Base-by-base conservation (phyloP, 2,888 invertebrate species). In the Matsumyia berberina region DNA sequence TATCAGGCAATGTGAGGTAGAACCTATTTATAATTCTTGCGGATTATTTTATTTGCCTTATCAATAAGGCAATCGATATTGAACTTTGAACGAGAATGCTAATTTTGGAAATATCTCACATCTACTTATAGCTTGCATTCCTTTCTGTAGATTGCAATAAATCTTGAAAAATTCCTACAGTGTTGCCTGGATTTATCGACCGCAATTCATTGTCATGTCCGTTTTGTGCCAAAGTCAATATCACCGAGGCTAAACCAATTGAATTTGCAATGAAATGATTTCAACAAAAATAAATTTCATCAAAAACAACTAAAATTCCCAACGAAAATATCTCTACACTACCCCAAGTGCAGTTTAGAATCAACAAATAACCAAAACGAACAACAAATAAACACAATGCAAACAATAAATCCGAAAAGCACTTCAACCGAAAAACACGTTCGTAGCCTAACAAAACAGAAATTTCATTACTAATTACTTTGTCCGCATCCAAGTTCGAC, bases 381-480 rank as follows among this genome's bases (percentile, higher is more conserved):
- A 60, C 29, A 42, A 33, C 15, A 15, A 37, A 9, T 12, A 57
- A 12, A 31, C 42, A 19, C 17, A 58, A 70, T 49, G 46, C 58
- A 70, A 70, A 58, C 58, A 58, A 70, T 24, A 58, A 60, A 70
- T 57, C 39, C 33, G 5, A 29, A 55, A 24, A 15, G 24, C 5
- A 17, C 17, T 35, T 57, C 12, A 19, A 12, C 46, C 33, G 44
- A 33, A 33, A 19, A 33, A 46, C 11, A 69, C 11, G 7, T 31
- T 12, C n/a, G 11, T n/a, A 12, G 15, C 12, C 12, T 8, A 55
- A 42, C 39, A 57, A 42, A 55, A 33, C n/a, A 0, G 11, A 19
- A 58, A 57, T 42, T 39, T 60, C 11, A 42, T 33, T 55, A 37
- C 46, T 60, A 51, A 58, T 73, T 64, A 42, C 37, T 70, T 58